Evolutionary conservation across 30 jellyfish, hydroid and myxozoan species (phyloP), one percentile per base, ranked within the genome.

Genomic region (Phacellophora camtschatica): DNA sequence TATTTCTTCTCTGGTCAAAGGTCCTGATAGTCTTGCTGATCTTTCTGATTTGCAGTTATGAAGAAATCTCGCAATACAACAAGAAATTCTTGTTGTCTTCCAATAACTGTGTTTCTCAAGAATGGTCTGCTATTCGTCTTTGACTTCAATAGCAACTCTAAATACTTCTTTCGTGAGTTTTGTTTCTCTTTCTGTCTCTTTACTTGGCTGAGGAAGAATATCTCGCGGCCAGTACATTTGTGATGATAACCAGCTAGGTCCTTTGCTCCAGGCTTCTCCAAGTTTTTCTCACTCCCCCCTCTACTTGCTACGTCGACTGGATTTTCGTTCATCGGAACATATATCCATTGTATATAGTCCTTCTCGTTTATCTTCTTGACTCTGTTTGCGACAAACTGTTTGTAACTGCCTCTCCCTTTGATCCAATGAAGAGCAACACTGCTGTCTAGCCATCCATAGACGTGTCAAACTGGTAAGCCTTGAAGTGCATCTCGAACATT

Each of bases 391-490:
- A 88, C 97, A 54, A 88, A 80, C 84, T 81, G 87, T 36, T 66
- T 77, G 81, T 78, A 86, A 18, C 73, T 57, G 53, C 96, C 92
- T 24, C 46, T 62, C 35, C 88, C 94, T 67, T 70, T 87, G 20
- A 80, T 31, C 97, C 95, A 87, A 53, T 87, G 95, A 54, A 77
- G 66, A 37, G 58, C 96, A 19, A 86, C 61, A 51, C 90, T 77
- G 72, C 96, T 85, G 79, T 74, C 96, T 22, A 85, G 24, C 92
- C 96, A 85, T 29, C 93, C 92, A 70, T 35, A 35, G 66, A 42
- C 19, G 36, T 76, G 74, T 54, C 50, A 69, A 18, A 73, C 56
- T 27, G 78, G 81, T 53, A 32, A 77, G 31, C 45, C 80, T 10
- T 12, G 76, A 37, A 85, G 35, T 61, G 96, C 67, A 36, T 74